Evolutionary conservation across 2,797 vertebrate genomes (phyloP), one percentile per base, ranked within the genome.

Genomic region (Danionella dracula): DNA sequence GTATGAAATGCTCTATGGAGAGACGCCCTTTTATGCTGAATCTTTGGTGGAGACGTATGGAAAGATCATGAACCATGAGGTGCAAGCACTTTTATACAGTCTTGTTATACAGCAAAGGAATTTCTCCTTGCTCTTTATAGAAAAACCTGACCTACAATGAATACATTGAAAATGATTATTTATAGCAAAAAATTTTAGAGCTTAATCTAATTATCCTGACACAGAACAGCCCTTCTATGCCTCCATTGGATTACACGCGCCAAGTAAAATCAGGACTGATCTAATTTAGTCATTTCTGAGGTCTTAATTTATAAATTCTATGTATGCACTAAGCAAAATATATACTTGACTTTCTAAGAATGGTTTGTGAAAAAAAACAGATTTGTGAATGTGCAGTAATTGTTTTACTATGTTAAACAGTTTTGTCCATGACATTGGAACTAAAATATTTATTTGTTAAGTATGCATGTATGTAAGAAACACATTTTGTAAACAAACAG

Each of bases 1-100:
- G 90, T 99, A 98, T 21, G 96, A 99, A 84, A 97, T 99, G 96
- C 88, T 99, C 0, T 98, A 94, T 0, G 96, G 96, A 1, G 96
- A 99, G 76, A 98, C 96, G 0, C 96, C 95, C 0, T 98, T 98
- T 77, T 99, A 98, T 0, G 96, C 96, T 0, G 96, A 99, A 82
- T 97, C 94, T 0, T 83, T 99, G 17, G 94, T 99, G 78, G 96
- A 99, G 78, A 98, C 96, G 7, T 99, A 99, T 0, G 96, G 96
- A 10, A 99, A 98, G 85, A 99, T 99, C 83, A 98, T 99, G 96
- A 99, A 99, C 87, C 96, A 99, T 1, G 92, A 98, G 83, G 96
- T 98, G 67, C 82, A 88, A 19, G 16, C 17, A 12, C 35, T 35
- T 8, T 27, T 5, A 27, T 27, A n/a, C n/a, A n/a, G n/a, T n/a